Conservation (phyloP, 2,797 vertebrate species). For the Clarias laeviceps region DNA sequence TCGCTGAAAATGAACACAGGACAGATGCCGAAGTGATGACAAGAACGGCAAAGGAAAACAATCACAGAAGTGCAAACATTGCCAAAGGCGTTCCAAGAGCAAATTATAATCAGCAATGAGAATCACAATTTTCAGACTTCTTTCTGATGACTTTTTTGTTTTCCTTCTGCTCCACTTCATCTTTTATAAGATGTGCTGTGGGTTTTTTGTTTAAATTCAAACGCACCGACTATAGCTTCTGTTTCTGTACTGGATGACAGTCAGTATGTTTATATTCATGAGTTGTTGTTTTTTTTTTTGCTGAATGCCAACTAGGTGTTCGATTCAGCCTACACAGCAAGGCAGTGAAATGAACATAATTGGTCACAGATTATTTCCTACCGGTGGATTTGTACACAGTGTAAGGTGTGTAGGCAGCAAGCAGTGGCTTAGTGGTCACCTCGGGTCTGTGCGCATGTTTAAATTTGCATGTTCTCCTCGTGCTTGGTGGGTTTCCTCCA, state of each 20-base stretch:
- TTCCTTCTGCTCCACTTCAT: not conserved
- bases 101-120: conserved; percentile 28
- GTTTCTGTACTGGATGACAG: not conserved
- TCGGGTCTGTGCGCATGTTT: too few species aligned
- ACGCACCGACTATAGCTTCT: not conserved
- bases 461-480: too few species aligned
- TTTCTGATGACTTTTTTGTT: conserved; percentile 21
- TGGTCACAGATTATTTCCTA: not conserved
- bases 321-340: not conserved
- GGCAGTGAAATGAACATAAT: conserved; percentile 3
- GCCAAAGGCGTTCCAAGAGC: conserved; percentile 9
- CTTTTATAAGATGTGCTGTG: not conserved
- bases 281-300: not conserved
- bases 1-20: not conserved
- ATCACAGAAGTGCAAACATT: conserved; percentile 24
- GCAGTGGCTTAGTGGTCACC: too few species aligned
- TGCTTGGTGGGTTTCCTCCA: too few species aligned
- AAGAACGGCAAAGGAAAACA: conserved; percentile 16
- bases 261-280: conserved; percentile 22
- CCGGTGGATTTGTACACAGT: not conserved
- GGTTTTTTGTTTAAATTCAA: not conserved
- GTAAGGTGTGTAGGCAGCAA: too few species aligned
- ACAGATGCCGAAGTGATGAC: conserved; percentile 11
- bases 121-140: conserved; percentile 19
- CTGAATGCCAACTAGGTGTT: not conserved